phyloP scores from a whole-genome alignment of 2,888 invertebrate genomes.

The Dichetophora obliterata region DNA sequence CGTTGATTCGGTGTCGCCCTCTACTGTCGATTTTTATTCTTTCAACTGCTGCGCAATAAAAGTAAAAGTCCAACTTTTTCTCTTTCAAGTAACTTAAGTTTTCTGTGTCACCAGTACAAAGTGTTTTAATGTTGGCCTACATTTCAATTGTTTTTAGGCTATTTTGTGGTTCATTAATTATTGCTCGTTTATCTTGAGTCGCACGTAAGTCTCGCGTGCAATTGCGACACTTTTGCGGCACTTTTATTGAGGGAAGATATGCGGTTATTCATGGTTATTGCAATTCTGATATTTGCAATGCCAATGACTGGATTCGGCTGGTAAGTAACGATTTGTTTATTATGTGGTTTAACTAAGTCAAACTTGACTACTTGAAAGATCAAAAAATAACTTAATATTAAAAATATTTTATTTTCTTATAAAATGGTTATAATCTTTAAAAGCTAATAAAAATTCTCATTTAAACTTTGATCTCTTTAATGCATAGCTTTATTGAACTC shows the following conservation, averaged over 20 bases:
- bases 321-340: constrained; percentile 73
- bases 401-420: too few relatives aligned
- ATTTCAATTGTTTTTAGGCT: constrained; percentile 10
- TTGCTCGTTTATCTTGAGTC: not conserved
- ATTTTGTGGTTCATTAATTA: not conserved
- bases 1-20: constrained; percentile 32
- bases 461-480: too few relatives aligned
- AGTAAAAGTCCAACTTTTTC: not conserved
- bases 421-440: too few relatives aligned
- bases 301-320: constrained; percentile 90
- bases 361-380: not conserved
- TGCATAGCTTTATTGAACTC: too few relatives aligned
- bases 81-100: not conserved
- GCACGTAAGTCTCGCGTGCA: constrained; percentile 34
- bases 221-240: constrained; percentile 24
- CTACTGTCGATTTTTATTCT: not conserved
- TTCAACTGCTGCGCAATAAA: not conserved
- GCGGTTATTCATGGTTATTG: constrained; percentile 85
- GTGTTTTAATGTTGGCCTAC: constrained; percentile 23
- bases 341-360: not conserved
- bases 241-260: constrained; percentile 68
- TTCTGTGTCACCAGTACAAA: not conserved
- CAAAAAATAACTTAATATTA: too few relatives aligned
- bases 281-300: constrained; percentile 87
- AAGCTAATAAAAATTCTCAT: too few relatives aligned